A percentile compares a stretch with the other conserved stretches of the same genome.
phyloP scores from a whole-genome alignment of 2,888 invertebrate genomes.

The Drosophila demipolita region DNA sequence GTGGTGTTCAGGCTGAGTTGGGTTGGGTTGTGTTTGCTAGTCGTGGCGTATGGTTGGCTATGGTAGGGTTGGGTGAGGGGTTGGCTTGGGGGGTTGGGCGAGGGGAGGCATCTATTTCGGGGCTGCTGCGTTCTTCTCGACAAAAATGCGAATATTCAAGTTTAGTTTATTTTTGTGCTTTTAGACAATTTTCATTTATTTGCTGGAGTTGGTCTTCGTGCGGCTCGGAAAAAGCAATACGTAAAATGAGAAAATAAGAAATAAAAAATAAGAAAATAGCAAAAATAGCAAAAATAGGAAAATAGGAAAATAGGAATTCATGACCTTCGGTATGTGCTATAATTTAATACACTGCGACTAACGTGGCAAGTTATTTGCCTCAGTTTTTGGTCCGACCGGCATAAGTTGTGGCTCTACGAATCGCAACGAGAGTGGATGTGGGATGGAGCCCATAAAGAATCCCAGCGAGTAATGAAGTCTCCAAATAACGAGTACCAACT shows the following conservation, averaged over 20 bases:
- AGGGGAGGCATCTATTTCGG: slow-evolving; percentile 37
- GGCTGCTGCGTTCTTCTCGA: slow-evolving; percentile 70
- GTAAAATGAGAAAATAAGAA: slow-evolving; percentile 73
- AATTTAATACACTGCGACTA: slow-evolving; percentile 78
- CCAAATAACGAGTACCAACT: slow-evolving; percentile 11
- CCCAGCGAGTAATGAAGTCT: slow-evolving; percentile 14
- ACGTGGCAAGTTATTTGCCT: slow-evolving; percentile 56
- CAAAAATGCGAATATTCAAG: slow-evolving; percentile 83
- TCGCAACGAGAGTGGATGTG: neutral
- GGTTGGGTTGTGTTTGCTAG: slow-evolving; percentile 31
- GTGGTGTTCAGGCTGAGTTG: slow-evolving; percentile 52
- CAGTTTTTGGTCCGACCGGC: slow-evolving; percentile 14
- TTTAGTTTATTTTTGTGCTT: slow-evolving; percentile 81
- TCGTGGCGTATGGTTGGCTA: neutral
- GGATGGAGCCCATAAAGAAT: slow-evolving; percentile 1
- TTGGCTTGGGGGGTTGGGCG: neutral
- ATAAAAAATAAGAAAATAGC: slow-evolving; percentile 71
- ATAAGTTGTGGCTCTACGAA: slow-evolving; percentile 23
- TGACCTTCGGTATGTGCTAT: slow-evolving; percentile 81
- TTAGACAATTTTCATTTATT: slow-evolving; percentile 82
- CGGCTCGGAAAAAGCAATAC: slow-evolving; percentile 70
- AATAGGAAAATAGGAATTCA: slow-evolving; percentile 75
- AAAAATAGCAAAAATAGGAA: slow-evolving; percentile 76
- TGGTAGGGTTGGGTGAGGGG: neutral
- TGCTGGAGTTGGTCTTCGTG: slow-evolving; percentile 43